Base-by-base conservation (phyloP, 2,797 vertebrate genomes). In the Artibeus lituratus region DNA sequence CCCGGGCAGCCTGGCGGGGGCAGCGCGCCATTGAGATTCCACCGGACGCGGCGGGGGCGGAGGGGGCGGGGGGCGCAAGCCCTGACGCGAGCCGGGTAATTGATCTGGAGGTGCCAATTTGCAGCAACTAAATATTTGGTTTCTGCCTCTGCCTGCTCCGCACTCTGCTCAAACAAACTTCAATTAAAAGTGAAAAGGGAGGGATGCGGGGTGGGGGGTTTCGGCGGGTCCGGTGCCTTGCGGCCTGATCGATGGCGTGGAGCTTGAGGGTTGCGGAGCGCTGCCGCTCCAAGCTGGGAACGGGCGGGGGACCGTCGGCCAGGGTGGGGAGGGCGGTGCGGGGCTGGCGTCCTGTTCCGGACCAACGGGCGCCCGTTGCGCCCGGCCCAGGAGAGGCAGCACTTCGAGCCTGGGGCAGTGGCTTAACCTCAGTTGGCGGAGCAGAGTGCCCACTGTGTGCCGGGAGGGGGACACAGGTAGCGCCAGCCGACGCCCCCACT, bases 121-220 rank as follows among this genome's bases (percentile, higher is more conserved):
- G 97, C 98, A 97, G 98, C 98, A 98, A 98, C 97, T 97, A 98
- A 98, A 98, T 98, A 98, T 98, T 98, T 98, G 98, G 98, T 96
- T 97, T 97, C 91, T 55, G 96, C 83, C 59, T 83, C 96, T 70
- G 87, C 88, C n/a, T n/a, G 96, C 95, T 76, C 57, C 39, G 82
- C 96, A 83, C 94, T 96, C 97, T 91, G 97, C 97, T 98, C 98
- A 98, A 97, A 98, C 97, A 98, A 97, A 98, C 97, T 98, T 97
- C 96, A 98, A 97, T 97, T 97, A 98, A 97, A 95, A 94, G 90
- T 74, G 96, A 94, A 78, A 92, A 96, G 94, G 90, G 69, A 95
- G 55, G 51, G 44, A 59, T 22, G 67, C 35, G 42, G 77, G 83
- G 35, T 82, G 81, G 69, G 70, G 29, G 21, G 65, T 19, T 69